These are phyloP conservation scores for Procambarus clarkii DNA, from an alignment of 1,140 invertebrate genomes.

Conservation along the genomic window DNA sequence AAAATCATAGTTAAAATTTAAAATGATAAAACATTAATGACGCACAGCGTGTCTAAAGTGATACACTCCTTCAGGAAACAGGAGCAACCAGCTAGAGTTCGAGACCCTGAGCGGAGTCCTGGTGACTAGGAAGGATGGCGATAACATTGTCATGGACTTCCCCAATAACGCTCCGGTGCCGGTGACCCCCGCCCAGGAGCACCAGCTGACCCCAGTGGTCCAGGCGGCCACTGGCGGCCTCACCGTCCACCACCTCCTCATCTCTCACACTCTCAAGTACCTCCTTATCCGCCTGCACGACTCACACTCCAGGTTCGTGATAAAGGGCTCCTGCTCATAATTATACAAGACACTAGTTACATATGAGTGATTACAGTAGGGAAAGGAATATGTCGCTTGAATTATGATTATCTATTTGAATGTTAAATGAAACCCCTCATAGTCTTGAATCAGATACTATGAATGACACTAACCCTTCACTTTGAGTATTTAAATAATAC, in stretches of 20 bases:
- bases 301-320: constrained; percentile 21
- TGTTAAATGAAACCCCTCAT: too few relatives aligned
- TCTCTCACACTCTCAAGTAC: constrained; percentile 47
- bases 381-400: too few relatives aligned
- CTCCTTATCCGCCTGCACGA: constrained; percentile 32
- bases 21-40: too few relatives aligned
- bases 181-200: constrained; percentile 11
- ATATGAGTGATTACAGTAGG: too few relatives aligned
- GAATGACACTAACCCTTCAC: too few relatives aligned
- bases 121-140: not conserved
- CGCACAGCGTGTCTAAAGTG: too few relatives aligned
- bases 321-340: not conserved
- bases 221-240: not conserved
- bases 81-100: constrained; percentile 13
- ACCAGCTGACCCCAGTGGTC: constrained; percentile 4
- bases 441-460: too few relatives aligned
- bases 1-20: too few relatives aligned
- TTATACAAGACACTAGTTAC: too few relatives aligned
- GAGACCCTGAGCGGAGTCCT: constrained; percentile 37
- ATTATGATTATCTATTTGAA: too few relatives aligned
- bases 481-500: too few relatives aligned
- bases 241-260: not conserved
- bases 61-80: not conserved
- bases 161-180: constrained; percentile 1
- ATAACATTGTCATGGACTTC: constrained; percentile 29